phyloP scores from a whole-genome alignment of 2,888 invertebrate species.

The Cataglyphis altisquamis region DNA sequence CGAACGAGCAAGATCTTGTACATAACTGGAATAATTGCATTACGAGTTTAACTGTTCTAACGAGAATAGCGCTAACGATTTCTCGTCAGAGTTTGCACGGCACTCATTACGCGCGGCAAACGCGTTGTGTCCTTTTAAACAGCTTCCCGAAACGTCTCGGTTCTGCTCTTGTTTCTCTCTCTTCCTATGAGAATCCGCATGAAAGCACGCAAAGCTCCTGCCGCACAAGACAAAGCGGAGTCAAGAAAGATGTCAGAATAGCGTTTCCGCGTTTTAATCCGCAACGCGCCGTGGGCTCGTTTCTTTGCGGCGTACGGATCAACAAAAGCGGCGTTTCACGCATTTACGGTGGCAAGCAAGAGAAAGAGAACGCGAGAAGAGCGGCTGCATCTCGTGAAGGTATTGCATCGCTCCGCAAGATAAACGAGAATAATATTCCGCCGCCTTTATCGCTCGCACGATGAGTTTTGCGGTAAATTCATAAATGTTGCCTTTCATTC shows the following conservation, averaged over 20 bases:
- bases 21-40: conserved; percentile 56
- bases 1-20: conserved; percentile 53
- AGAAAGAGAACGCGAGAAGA: conserved; percentile 45
- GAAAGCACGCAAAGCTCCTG: conserved; percentile 38
- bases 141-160: conserved; percentile 7
- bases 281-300: conserved; percentile 54
- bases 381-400: conserved; percentile 44
- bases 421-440: conserved; percentile 43
- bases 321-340: conserved; percentile 57
- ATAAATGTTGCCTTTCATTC: conserved; percentile 13
- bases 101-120: conserved; percentile 41
- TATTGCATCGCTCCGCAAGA: conserved; percentile 54
- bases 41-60: conserved; percentile 55
- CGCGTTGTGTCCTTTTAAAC: conserved; percentile 48
- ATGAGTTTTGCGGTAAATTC: conserved; percentile 16
- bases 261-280: conserved; percentile 62
- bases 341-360: conserved; percentile 21
- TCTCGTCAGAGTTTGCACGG: conserved; percentile 52
- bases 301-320: conserved; percentile 59
- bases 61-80: conserved; percentile 58
- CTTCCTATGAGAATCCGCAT: not conserved
- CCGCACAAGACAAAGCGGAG: conserved; percentile 34
- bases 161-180: not conserved
- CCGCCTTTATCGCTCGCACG: conserved; percentile 3
- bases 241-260: conserved; percentile 54